Base-by-base conservation (phyloP, 2,888 invertebrate species). In the Cryptocheilus praepositus region DNA sequence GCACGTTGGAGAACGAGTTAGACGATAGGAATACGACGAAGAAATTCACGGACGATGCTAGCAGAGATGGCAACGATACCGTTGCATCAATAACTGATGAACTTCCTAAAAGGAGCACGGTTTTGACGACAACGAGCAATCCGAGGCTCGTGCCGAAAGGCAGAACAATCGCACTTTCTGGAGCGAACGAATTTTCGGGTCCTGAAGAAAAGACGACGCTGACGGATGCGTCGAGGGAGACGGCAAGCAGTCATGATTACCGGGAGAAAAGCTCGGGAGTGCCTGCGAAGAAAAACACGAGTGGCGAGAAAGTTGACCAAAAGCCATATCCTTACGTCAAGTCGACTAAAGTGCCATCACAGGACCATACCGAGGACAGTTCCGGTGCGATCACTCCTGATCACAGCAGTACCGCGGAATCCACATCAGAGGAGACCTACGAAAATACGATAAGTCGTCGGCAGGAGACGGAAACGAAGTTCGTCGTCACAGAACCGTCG, bases 401-500 rank as follows among this genome's bases (percentile, higher is more conserved):
- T 69, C 11, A 75, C 67, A n/a, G 51, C 64, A 54, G 36, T 1
- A 11, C 11, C 7, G 22, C 11, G 60, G 57, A 62, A 8, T 59
- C 63, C 3, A 59, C 63, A 0, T 79, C 76, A 0, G 79, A 85
- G 21, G 85, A 84, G 53, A 74, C 83, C 2, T 73, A 77, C 8
- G 85, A 85, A 54, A 87, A 87, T 58, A 85, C 84, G 2, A 86
- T 87, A 8, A 82, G 79, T 1, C 70, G 62, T 36, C 70, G 62
- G 28, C 70, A 66, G 0, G 64, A 79, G 3, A 67, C 74, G 0
- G 80, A 80, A n/a, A 79, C 78, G 44, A 81, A 83, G 51, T 71
- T 76, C 8, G 58, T 80, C 11, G 76, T 83, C 0, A 85, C 83
- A 0, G 84, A 85, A 61, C 68, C 85, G 0, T 83, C 84, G 2